Evolutionary conservation across 2,888 invertebrate species (phyloP).

Genomic region (Hemicrepidius hirtus): DNA sequence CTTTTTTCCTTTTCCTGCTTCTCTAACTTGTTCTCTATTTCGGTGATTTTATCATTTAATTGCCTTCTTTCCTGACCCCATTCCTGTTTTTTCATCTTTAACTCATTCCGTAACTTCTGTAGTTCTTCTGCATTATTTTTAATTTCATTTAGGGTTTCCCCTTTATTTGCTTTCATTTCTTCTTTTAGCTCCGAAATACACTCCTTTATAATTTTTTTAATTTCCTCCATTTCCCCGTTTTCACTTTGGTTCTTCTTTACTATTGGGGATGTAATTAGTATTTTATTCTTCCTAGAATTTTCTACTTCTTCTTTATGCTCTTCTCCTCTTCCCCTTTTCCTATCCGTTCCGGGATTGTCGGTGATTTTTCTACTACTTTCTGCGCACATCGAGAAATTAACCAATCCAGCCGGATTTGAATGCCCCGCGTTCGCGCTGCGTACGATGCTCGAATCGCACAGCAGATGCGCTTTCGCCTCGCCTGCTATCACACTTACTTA

Average conservation of each 20-base stretch:
- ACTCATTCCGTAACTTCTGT: not conserved
- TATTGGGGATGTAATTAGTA: not conserved
- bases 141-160: not conserved
- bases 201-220: not conserved
- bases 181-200: not conserved
- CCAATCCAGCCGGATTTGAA: not conserved
- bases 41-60: not conserved
- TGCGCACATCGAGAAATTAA: not conserved
- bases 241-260: not conserved
- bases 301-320: not conserved
- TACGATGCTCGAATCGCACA: not conserved
- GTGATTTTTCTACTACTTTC: not conserved
- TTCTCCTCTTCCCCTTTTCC: not conserved
- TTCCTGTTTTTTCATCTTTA: not conserved
- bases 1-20: not conserved
- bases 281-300: not conserved
- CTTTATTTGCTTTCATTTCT: not conserved
- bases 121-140: not conserved
- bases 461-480: not conserved
- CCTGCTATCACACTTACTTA: not conserved
- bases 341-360: not conserved
- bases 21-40: not conserved
- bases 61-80: not conserved
- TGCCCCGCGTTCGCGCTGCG: not conserved
- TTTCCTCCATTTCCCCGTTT: not conserved